Evolutionary conservation across 2,888 invertebrate species (phyloP).

Genomic region (Fragum whitleyi): DNA sequence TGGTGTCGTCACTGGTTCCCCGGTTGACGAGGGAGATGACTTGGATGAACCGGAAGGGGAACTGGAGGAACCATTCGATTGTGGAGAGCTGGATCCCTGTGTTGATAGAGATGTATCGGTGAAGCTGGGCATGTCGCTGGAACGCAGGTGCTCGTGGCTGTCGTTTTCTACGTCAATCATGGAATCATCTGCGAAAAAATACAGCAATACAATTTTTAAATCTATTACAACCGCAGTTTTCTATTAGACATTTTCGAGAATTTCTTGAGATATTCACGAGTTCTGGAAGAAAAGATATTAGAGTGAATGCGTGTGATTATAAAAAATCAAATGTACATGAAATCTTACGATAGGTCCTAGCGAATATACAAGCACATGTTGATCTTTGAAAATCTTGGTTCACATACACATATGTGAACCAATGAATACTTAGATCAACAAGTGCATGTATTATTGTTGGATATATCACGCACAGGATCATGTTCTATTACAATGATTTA

Average conservation of each 20-base stretch:
- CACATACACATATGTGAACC: too few relatives aligned
- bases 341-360: too few relatives aligned
- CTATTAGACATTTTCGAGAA: too few relatives aligned
- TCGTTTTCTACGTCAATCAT: conserved; percentile 50
- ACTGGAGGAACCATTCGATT: conserved; percentile 52
- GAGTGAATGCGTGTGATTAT: background rate
- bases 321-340: background rate
- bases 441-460: too few relatives aligned
- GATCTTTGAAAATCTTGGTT: too few relatives aligned
- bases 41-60: conserved; percentile 52
- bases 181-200: conserved; percentile 35
- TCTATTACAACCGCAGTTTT: background rate
- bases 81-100: conserved; percentile 58
- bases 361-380: too few relatives aligned
- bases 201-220: background rate
- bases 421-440: too few relatives aligned
- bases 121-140: conserved; percentile 50
- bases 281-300: background rate
- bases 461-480: too few relatives aligned
- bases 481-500: too few relatives aligned
- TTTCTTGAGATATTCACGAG: background rate
- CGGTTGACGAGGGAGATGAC: conserved; percentile 50
- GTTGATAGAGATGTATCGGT: conserved; percentile 70
- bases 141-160: conserved; percentile 47
- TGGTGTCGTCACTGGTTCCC: conserved; percentile 49